phyloP scores from a whole-genome alignment of 2,888 invertebrate genomes.

The Diplolepis rosae region DNA sequence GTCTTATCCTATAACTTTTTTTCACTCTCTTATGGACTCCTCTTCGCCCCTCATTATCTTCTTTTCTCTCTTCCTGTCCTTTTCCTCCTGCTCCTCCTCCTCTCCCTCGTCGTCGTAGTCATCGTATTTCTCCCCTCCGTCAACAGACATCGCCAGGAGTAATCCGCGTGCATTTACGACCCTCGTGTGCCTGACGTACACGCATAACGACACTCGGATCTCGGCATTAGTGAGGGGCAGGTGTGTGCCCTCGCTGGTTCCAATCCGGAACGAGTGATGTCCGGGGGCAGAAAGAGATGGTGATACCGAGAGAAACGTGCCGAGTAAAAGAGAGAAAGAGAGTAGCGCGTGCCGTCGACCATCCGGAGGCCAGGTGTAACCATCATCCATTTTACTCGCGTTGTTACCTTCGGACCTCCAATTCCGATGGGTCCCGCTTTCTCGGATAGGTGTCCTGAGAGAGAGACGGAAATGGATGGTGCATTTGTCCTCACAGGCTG shows the following conservation, averaged over 20 bases:
- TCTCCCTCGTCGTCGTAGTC: conserved; percentile 14
- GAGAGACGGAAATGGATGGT: neutral
- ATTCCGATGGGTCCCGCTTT: conserved; percentile 56
- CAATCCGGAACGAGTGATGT: conserved; percentile 55
- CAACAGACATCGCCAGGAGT: conserved; percentile 54
- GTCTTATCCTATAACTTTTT: conserved; percentile 36
- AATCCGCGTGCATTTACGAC: conserved; percentile 68
- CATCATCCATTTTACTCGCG: conserved; percentile 69
- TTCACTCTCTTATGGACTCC: conserved; percentile 37
- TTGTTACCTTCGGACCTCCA: conserved; percentile 54
- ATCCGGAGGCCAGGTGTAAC: conserved; percentile 72
- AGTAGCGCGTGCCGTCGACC: conserved; percentile 65
- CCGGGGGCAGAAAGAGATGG: conserved; percentile 41
- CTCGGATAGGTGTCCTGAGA: neutral
- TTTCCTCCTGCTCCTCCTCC: conserved; percentile 24
- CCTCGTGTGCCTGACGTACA: conserved; percentile 58
- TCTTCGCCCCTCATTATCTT: conserved; percentile 41
- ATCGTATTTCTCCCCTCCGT: conserved; percentile 31
- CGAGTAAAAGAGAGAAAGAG: conserved; percentile 41
- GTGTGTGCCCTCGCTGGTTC: conserved; percentile 52
- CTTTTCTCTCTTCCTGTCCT: conserved; percentile 14
- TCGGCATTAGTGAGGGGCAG: conserved; percentile 58
- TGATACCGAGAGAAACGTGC: conserved; percentile 34
- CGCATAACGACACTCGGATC: conserved; percentile 20
- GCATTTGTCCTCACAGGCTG: neutral